Conservation (phyloP, 2,888 invertebrate species). For the Athalia cordata region DNA sequence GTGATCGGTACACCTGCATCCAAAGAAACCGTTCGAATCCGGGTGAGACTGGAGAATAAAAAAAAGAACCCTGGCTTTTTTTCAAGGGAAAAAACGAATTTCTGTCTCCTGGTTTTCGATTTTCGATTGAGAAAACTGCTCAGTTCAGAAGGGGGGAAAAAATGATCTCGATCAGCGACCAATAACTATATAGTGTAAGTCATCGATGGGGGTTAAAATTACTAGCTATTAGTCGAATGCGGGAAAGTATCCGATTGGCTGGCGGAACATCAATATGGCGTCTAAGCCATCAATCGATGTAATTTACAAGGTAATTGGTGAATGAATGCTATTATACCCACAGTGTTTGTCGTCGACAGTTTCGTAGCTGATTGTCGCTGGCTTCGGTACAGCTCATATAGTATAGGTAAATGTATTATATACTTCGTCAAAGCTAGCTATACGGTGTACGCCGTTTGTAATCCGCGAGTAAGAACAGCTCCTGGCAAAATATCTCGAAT, state of each 20-base stretch:
- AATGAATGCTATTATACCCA: constrained; percentile 56
- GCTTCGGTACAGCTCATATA: constrained; percentile 13
- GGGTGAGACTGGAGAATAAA: no score
- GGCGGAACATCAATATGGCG: constrained; percentile 66
- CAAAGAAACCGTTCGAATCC: background rate
- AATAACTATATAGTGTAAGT: no score
- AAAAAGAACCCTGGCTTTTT: no score
- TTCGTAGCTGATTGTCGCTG: constrained; percentile 32
- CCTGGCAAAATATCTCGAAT: constrained; percentile 59
- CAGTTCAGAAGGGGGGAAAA: no score
- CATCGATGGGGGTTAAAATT: constrained; percentile 11
- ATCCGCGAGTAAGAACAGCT: constrained; percentile 51
- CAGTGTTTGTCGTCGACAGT: constrained; percentile 47
- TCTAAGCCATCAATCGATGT: constrained; percentile 63
- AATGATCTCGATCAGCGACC: no score
- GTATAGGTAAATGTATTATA: background rate
- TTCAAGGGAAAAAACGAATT: no score
- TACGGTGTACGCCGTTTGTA: no score
- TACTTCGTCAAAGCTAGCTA: no score
- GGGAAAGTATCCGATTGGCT: constrained; percentile 50
- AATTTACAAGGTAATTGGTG: constrained; percentile 67
- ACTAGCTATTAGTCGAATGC: background rate
- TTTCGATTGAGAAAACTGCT: no score
- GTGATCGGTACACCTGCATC: constrained; percentile 10
- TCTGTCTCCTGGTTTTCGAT: no score